Conservation (phyloP, 2,113 vertebrate genomes). For the Meles meles region DNA sequence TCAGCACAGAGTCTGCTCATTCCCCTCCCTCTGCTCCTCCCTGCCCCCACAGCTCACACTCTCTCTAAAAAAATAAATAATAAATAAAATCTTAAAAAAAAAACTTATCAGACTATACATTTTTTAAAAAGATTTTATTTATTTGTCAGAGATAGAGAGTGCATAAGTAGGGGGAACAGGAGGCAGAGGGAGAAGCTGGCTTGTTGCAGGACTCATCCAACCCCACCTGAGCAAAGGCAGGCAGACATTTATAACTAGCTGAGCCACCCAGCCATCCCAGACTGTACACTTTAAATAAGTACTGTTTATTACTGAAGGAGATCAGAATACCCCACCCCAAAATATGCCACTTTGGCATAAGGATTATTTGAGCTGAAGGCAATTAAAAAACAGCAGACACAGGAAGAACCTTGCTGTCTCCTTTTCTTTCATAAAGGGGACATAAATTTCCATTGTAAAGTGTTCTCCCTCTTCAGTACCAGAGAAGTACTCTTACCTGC, state of each 20-base stretch:
- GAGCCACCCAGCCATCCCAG: not conserved
- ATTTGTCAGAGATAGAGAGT: not conserved
- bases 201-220: not conserved
- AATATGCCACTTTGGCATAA: not conserved
- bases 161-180: not conserved
- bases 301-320: not conserved
- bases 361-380: not conserved
- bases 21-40: not conserved
- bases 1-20: not conserved
- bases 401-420: not conserved
- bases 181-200: not conserved
- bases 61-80: not conserved
- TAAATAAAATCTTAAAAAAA: not conserved
- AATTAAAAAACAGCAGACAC: not conserved
- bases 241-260: too few species aligned
- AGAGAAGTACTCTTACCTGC: not conserved
- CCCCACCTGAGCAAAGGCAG: not conserved
- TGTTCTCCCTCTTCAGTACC: not conserved
- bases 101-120: not conserved
- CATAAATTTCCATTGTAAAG: conserved; percentile 8
- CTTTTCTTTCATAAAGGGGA: not conserved
- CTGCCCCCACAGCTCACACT: not conserved
- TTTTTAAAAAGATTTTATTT: too few species aligned
- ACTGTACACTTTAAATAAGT: not conserved
- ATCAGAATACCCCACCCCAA: not conserved